These are phyloP conservation scores for Poeciliopsis retropinna DNA, from an alignment of 2,113 vertebrate genomes.

Conservation along the genomic window DNA sequence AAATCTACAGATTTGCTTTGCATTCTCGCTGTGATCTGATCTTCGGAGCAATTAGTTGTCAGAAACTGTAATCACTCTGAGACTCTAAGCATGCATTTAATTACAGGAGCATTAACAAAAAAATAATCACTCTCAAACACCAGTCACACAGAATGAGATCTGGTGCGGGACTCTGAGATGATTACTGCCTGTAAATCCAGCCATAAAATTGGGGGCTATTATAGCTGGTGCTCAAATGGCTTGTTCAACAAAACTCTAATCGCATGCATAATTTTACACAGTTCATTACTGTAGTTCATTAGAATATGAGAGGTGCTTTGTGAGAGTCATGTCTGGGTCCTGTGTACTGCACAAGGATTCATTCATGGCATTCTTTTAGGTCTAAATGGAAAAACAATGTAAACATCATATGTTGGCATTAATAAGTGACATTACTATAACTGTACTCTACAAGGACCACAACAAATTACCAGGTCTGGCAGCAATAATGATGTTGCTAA, in stretches of 20 bases:
- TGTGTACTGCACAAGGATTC: neutral
- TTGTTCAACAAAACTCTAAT: constrained; percentile 75
- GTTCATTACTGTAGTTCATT: constrained; percentile 72
- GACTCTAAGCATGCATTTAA: constrained; percentile 75
- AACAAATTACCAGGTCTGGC: too few species aligned
- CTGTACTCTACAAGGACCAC: too few species aligned
- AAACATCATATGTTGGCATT: constrained; percentile 13
- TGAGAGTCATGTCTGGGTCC: constrained; percentile 3
- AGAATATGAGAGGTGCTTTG: constrained; percentile 55
- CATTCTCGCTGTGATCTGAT: constrained; percentile 61
- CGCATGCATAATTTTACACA: constrained; percentile 63
- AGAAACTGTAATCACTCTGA: constrained; percentile 73
- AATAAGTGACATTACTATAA: constrained; percentile 2
- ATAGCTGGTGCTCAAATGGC: constrained; percentile 66
- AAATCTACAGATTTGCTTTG: constrained; percentile 61
- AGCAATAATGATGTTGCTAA: constrained; percentile 12
- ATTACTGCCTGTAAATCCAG: constrained; percentile 75
- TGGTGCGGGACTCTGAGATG: constrained; percentile 63
- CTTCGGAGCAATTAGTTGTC: constrained; percentile 65
- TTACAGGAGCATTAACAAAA: constrained; percentile 75
- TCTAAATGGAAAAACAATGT: constrained; percentile 25
- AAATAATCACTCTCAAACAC: constrained; percentile 71
- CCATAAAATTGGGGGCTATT: constrained; percentile 74
- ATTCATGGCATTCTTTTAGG: neutral
- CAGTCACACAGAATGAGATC: constrained; percentile 73